These are phyloP conservation scores for Lacerta bilineata DNA, from an alignment of 2,797 vertebrate species.

Conservation along the genomic window DNA sequence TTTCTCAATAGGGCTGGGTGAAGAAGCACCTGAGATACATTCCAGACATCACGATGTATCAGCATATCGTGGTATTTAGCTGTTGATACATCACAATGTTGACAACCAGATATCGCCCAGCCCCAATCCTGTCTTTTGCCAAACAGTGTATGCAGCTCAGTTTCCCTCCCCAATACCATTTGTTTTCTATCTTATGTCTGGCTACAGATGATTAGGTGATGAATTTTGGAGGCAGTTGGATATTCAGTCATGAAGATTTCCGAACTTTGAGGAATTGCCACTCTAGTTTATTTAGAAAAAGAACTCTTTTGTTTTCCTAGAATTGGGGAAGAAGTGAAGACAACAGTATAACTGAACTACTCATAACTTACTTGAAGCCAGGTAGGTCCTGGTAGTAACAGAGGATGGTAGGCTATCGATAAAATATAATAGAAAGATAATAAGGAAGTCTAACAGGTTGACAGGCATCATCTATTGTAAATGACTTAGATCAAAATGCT, in stretches of 20 bases:
- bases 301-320: not conserved
- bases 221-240: constrained; percentile 21
- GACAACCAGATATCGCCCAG: no score
- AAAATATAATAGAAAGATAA: not conserved
- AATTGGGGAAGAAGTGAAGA: not conserved
- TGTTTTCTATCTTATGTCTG: constrained; percentile 16
- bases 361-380: not conserved
- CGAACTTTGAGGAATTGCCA: constrained; percentile 1
- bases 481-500: not conserved
- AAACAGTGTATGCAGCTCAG: not conserved
- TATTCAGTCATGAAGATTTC: not conserved
- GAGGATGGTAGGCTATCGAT: not conserved
- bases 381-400: not conserved
- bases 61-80: no score
- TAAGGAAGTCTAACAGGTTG: not conserved
- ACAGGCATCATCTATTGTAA: not conserved
- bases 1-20: no score
- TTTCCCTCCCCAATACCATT: not conserved
- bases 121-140: not conserved
- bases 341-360: not conserved
- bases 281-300: not conserved
- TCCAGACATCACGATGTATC: no score
- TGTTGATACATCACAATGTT: no score
- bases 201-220: constrained; percentile 5
- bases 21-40: no score